Evolutionary conservation across 2,888 invertebrate genomes (phyloP).

Genomic region (Cloeon dipterum): DNA sequence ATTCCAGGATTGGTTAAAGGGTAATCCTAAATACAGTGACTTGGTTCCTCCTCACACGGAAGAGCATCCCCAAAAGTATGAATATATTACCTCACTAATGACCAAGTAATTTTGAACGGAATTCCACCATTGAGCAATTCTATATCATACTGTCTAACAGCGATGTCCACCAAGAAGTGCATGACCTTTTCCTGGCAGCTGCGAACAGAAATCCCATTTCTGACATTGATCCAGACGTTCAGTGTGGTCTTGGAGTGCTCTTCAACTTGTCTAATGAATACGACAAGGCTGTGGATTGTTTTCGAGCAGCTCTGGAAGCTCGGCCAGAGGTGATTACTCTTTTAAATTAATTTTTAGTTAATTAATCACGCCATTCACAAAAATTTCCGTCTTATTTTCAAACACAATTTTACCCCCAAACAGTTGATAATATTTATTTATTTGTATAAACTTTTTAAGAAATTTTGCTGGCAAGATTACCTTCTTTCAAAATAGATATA

Average conservation of each 20-base stretch:
- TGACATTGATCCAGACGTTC: conserved; percentile 69
- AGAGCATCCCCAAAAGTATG: conserved; percentile 13
- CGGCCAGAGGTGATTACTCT: conserved; percentile 44
- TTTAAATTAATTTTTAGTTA: too few relatives aligned
- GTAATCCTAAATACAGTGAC: conserved; percentile 61
- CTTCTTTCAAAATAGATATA: too few relatives aligned
- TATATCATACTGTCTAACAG: conserved; percentile 14
- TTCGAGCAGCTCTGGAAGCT: conserved; percentile 67
- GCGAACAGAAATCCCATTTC: conserved; percentile 46
- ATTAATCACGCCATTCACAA: background rate
- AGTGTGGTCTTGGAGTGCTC: conserved; percentile 82
- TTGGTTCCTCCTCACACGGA: conserved; percentile 32
- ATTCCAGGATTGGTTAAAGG: conserved; percentile 39
- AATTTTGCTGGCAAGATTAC: too few relatives aligned
- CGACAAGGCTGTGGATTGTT: conserved; percentile 92
- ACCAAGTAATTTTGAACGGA: conserved; percentile 21
- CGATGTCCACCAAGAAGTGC: conserved; percentile 35
- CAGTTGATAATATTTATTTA: too few relatives aligned
- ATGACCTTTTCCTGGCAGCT: conserved; percentile 51
- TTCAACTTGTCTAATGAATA: conserved; percentile 88
- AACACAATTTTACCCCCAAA: background rate
- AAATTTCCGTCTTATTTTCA: background rate
- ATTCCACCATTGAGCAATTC: conserved; percentile 18
- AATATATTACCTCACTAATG: conserved; percentile 21
- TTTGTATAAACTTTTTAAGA: too few relatives aligned